These are phyloP conservation scores for Aurelia aurita DNA, from an alignment of 30 jellyfish, hydroid and myxozoan genomes.

Conservation along the genomic window DNA sequence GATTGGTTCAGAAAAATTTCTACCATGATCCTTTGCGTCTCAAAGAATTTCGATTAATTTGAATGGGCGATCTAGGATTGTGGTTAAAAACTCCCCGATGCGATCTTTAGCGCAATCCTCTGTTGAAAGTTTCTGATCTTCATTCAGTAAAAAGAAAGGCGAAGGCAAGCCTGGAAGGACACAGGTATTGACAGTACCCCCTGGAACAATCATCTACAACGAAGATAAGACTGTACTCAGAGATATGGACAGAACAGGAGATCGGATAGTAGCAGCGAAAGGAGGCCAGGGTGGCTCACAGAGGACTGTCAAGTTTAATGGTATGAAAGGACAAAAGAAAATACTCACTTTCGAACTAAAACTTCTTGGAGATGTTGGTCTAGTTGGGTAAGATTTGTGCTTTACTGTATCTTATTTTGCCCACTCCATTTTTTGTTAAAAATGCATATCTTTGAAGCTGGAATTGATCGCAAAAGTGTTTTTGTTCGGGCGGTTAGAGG, in stretches of 20 bases:
- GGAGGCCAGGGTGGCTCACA: slow-evolving; percentile 98
- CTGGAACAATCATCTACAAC: slow-evolving; percentile 77
- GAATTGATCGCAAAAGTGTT: no score
- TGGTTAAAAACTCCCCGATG: no score
- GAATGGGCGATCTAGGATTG: no score
- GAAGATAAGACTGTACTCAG: slow-evolving; percentile 59
- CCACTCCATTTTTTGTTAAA: no score
- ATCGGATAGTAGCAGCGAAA: slow-evolving; percentile 53
- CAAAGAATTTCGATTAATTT: no score
- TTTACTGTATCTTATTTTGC: no score
- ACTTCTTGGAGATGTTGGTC: slow-evolving; percentile 91
- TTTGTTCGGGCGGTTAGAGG: no score
- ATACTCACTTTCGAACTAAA: slow-evolving; percentile 72
- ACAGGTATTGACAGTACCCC: slow-evolving; percentile 67
- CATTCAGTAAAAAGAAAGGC: slow-evolving; percentile 29
- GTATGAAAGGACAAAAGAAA: slow-evolving; percentile 75
- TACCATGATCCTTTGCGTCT: no score
- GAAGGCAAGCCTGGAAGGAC: slow-evolving; percentile 68
- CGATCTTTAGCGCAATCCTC: no score
- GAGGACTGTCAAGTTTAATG: slow-evolving; percentile 57
- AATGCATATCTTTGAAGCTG: no score
- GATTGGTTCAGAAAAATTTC: no score
- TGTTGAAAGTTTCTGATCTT: background rate
- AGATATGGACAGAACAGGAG: slow-evolving; percentile 53
- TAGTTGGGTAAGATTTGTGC: slow-evolving; percentile 76